These are phyloP conservation scores for Onychostruthus taczanowskii DNA, from an alignment of 2,113 vertebrate species.

Conservation along the genomic window DNA sequence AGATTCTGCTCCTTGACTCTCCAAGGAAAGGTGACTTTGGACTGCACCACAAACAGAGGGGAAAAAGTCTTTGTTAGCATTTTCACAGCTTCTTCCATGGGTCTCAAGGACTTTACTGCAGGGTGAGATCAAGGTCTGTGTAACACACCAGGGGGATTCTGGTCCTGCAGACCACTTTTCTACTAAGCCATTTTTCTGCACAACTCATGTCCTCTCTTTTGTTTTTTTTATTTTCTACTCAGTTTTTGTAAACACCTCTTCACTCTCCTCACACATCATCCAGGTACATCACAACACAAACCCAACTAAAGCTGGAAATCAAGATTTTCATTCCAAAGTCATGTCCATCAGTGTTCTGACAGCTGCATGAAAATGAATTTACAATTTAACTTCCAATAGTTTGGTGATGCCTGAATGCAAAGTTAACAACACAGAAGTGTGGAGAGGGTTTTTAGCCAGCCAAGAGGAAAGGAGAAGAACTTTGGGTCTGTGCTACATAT, in stretches of 20 bases:
- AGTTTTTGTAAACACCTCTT: background rate
- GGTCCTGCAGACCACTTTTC: background rate
- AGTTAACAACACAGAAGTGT: background rate
- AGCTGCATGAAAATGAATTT: background rate
- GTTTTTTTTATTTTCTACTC: background rate
- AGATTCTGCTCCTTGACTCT: background rate
- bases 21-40: background rate
- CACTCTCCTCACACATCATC: background rate
- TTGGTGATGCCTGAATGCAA: background rate
- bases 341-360: background rate
- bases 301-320: background rate
- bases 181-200: background rate
- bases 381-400: background rate
- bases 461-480: background rate
- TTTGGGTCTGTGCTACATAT: background rate
- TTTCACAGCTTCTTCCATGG: background rate
- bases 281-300: background rate
- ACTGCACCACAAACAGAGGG: background rate
- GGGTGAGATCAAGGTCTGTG: background rate
- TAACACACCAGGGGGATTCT: background rate
- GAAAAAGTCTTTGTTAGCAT: background rate
- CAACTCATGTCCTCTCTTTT: background rate
- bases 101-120: background rate
- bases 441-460: background rate
- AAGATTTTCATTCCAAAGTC: background rate